Evolutionary conservation across 92 coral and sea anemone genomes (phyloP).

Genomic region (Micromussa lordhowensis): DNA sequence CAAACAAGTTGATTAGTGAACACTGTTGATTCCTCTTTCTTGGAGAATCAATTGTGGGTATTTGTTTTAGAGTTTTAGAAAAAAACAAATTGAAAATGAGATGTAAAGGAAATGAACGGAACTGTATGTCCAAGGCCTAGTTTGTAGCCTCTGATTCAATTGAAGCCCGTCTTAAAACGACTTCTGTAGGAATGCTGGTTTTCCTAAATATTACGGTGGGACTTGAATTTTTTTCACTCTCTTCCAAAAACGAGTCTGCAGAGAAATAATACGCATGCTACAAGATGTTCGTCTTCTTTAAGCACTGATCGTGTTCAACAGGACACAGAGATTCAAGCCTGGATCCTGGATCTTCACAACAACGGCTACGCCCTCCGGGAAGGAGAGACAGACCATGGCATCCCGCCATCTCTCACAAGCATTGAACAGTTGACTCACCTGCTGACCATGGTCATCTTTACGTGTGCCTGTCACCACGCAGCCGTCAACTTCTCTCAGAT

Average conservation of each 20-base stretch:
- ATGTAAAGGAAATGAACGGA: neutral
- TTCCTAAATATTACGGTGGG: too few species aligned
- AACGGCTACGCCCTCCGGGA: constrained; percentile 69
- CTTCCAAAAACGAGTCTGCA: neutral
- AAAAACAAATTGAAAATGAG: neutral
- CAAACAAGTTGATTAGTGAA: neutral
- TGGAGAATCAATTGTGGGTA: neutral
- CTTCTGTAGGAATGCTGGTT: too few species aligned
- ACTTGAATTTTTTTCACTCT: neutral
- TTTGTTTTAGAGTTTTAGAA: too few species aligned
- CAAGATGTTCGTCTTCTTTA: neutral
- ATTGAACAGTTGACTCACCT: constrained; percentile 55
- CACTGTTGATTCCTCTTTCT: neutral
- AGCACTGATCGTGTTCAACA: neutral
- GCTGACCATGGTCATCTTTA: constrained; percentile 63
- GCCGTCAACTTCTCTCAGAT: constrained; percentile 82
- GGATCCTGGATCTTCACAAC: constrained; percentile 64
- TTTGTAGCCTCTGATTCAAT: neutral
- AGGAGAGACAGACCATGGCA: constrained; percentile 62
- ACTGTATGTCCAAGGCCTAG: neutral
- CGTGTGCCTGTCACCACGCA: constrained; percentile 81
- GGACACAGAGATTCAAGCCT: constrained; percentile 78
- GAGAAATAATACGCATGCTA: neutral
- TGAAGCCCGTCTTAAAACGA: neutral
- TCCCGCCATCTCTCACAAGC: constrained; percentile 38